Evolutionary conservation across 2,888 invertebrate species (phyloP).

Genomic region (Nemoura dubitans): DNA sequence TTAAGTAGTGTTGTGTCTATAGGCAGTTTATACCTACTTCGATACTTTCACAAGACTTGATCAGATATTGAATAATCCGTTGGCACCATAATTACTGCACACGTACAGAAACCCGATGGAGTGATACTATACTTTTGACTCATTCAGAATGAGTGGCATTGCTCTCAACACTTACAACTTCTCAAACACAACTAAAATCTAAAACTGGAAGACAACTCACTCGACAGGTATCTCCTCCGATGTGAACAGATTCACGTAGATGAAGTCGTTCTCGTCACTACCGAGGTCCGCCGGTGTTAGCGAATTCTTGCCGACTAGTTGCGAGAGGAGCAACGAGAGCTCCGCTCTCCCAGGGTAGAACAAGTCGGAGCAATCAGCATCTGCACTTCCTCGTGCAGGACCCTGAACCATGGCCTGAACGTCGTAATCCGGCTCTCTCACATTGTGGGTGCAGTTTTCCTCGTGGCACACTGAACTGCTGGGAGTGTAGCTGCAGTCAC

Average conservation of each 20-base stretch:
- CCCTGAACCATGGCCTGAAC: conserved; percentile 7
- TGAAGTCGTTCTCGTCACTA: conserved; percentile 36
- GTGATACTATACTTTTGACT: neutral
- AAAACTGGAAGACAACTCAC: neutral
- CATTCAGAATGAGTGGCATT: neutral
- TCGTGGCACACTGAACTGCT: neutral
- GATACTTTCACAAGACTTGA: too few relatives aligned
- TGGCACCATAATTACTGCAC: neutral
- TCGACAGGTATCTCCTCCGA: conserved; percentile 8
- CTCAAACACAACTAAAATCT: neutral
- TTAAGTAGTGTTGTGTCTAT: too few relatives aligned
- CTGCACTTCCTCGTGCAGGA: neutral
- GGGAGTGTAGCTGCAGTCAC: neutral
- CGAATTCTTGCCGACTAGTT: conserved; percentile 45
- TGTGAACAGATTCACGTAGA: conserved; percentile 46
- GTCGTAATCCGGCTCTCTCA: neutral
- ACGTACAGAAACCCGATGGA: too few relatives aligned
- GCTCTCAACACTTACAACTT: neutral
- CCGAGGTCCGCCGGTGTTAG: neutral
- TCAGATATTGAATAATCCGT: neutral
- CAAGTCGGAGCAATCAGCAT: conserved; percentile 18
- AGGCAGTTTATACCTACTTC: too few relatives aligned
- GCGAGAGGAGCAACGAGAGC: conserved; percentile 48
- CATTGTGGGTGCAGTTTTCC: neutral
- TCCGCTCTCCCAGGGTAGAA: conserved; percentile 47